A percentile compares a stretch with the other conserved stretches of the same genome.
Evolutionary conservation across 2,113 vertebrate species (phyloP).

Genomic region (Phrynosoma blainvillii): DNA sequence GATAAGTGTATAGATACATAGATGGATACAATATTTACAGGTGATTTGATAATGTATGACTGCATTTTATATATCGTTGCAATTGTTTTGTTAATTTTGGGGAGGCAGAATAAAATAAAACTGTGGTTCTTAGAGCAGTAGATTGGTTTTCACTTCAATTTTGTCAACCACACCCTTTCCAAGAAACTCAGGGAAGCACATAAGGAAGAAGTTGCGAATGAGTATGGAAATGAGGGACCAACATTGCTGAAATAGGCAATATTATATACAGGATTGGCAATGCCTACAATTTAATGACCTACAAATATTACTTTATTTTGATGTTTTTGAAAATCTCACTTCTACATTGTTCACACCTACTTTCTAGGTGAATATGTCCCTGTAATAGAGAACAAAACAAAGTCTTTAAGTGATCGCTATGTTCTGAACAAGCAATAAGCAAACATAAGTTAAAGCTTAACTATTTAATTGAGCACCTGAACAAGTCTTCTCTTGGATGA

Average conservation of each 20-base stretch:
- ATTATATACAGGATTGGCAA: background rate
- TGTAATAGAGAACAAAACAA: background rate
- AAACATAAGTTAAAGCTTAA: background rate
- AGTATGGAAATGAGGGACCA: background rate
- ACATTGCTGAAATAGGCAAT: background rate
- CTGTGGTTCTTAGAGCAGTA: background rate
- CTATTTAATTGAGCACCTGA: background rate
- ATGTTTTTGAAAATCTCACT: background rate
- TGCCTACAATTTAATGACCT: background rate
- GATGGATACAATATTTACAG: no score
- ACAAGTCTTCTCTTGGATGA: background rate
- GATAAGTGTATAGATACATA: no score
- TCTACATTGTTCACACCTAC: background rate
- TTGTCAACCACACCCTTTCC: background rate
- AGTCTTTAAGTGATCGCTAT: background rate
- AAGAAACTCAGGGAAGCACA: background rate
- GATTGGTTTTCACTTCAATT: background rate
- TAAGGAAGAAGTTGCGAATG: background rate
- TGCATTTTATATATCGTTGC: no score
- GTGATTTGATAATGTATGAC: no score
- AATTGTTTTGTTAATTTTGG: no score
- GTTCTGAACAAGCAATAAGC: background rate
- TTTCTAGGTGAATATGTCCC: background rate
- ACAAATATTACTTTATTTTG: background rate
- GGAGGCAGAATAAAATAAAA: background rate